phyloP scores from a whole-genome alignment of 37 sponge, comb jelly and placozoan species.

The Hexactinellida sp. region DNA sequence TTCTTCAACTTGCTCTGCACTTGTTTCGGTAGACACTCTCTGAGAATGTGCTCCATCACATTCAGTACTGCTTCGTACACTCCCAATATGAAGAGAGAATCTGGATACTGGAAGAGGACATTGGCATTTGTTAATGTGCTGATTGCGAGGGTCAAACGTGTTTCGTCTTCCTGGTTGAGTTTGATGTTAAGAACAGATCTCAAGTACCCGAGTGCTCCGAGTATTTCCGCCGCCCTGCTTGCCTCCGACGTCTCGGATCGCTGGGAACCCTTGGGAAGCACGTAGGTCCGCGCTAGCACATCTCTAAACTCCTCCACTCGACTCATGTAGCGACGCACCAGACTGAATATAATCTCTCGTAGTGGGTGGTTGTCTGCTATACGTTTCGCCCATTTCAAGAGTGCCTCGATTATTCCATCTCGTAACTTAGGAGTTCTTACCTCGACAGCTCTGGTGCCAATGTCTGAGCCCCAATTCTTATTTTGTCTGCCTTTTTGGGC shows the following conservation, averaged over 20 bases:
- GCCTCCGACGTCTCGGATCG: not conserved
- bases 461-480: not conserved
- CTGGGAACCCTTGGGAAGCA: not conserved
- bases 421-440: not conserved
- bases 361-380: not conserved
- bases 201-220: not conserved
- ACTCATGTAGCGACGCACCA: not conserved
- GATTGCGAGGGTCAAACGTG: not conserved
- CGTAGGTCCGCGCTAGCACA: not conserved
- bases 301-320: conserved; percentile 9
- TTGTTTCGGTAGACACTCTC: conserved; percentile 5
- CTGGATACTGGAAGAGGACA: not conserved
- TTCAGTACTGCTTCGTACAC: conserved; percentile 13
- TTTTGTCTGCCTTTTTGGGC: not conserved
- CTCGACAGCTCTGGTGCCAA: not conserved
- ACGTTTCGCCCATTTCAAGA: not conserved
- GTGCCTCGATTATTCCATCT: not conserved
- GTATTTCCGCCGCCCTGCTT: not conserved
- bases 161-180: not conserved
- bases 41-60: not conserved
- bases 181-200: conserved; percentile 11
- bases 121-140: not conserved
- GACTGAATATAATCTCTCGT: not conserved
- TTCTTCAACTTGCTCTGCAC: conserved; percentile 17
- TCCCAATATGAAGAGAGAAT: not conserved